phyloP scores from a whole-genome alignment of 1,140 invertebrate species.

The Lasioglossum baleicum region DNA sequence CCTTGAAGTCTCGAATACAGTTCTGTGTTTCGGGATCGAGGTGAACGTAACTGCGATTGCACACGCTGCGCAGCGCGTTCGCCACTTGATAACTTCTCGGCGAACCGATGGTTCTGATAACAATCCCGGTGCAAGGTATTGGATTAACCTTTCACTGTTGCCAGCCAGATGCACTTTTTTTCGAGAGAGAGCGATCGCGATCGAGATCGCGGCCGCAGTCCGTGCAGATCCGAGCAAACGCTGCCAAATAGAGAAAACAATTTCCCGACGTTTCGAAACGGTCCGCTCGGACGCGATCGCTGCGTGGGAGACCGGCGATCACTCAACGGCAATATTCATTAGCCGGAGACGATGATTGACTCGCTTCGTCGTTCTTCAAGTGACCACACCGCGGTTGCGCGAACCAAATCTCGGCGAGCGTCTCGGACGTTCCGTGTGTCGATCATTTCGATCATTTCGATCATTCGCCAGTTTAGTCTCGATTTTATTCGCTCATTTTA shows the following conservation, averaged over 20 bases:
- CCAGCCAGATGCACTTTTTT: conserved; percentile 1
- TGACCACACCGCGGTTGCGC: not conserved
- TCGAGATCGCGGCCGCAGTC: not conserved
- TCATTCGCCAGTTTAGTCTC: no score
- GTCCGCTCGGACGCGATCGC: not conserved
- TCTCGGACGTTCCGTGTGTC: no score
- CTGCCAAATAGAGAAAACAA: not conserved
- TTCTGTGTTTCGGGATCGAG: conserved; percentile 9
- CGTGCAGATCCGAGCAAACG: not conserved
- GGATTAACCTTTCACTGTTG: not conserved
- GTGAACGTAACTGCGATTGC: not conserved
- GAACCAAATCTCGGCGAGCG: no score
- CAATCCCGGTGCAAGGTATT: not conserved
- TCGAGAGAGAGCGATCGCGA: not conserved
- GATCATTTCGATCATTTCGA: no score
- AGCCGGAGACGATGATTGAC: conserved; percentile 1
- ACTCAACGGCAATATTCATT: conserved; percentile 7
- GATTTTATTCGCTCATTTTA: no score
- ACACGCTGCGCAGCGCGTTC: not conserved
- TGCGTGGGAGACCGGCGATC: not conserved
- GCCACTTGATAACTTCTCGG: not conserved
- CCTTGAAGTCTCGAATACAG: not conserved
- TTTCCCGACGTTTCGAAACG: conserved; percentile 11
- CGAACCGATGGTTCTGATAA: conserved; percentile 9
- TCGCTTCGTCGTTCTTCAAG: not conserved